Evolutionary conservation across 2,888 invertebrate species (phyloP), one percentile per base, ranked within the genome.

Genomic region (Alsophila aescularia): DNA sequence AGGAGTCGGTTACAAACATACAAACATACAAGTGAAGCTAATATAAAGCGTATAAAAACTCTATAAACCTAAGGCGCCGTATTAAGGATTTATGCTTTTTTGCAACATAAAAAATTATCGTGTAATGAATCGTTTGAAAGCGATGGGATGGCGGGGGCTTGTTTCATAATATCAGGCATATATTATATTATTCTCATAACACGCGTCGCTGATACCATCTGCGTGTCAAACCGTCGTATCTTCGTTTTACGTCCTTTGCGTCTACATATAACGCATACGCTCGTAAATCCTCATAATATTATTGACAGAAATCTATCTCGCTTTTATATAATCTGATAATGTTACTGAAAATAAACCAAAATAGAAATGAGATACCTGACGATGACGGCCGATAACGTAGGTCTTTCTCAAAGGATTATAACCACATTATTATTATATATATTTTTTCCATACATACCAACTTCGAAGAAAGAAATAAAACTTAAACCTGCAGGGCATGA

Each of bases 271-370:
- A 49, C 37, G 42, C 31, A 75, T 75, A 72, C 64, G 69, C 55
- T 77, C 79, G 72, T 85, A 83, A 81, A 80, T 75, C 70, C 67
- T 67, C 72, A 67, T 75, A 68, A 70, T 72, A 76, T 79, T 79
- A 82, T 81, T 77, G 79, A 75, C 79, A 76, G 70, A 76, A 79
- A 81, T 80, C 75, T 77, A 70, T 73, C 73, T 77, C 74, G 72
- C 53, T 68, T 66, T 72, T 69, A 69, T 72, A 78, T 81, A 81
- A 82, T 70, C 69, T 75, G 67, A 75, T 79, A 78, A 79, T 78
- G 82, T 74, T 75, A 77, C 73, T 72, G 70, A 76, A 79, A 83
- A 81, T 83, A 81, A 79, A 79, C 74, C 75, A 76, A 80, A 81
- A 83, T 81, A 82, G 78, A 80, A 77, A 75, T 75, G 58, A 71